Conservation (phyloP, 2,113 vertebrate genomes). For the Sus scrofa region T2T-Sscrofa CM000812.6:267677501-267678000, state of each 20-base stretch:
- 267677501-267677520: background rate
- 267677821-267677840: conserved; percentile 58
- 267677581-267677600: conserved; percentile 19
- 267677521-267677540: background rate
- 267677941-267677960: background rate
- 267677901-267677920: conserved; percentile 66
- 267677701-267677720: conserved; percentile 29
- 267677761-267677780: conserved; percentile 39
- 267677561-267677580: background rate
- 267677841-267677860: conserved; percentile 31
- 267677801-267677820: conserved; percentile 16
- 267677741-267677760: conserved; percentile 30
- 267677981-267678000: background rate
- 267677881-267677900: background rate
- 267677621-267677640: background rate
- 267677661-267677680: background rate
- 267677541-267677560: background rate
- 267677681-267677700: conserved; percentile 1
- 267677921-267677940: conserved; percentile 5
- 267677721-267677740: conserved; percentile 12
- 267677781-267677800: background rate
- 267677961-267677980: conserved; percentile 17
- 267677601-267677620: background rate
- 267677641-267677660: background rate
- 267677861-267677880: conserved; percentile 64